Evolutionary conservation across 2,797 vertebrate species (phyloP).

Genomic region (Diplodus puntazzo): DNA sequence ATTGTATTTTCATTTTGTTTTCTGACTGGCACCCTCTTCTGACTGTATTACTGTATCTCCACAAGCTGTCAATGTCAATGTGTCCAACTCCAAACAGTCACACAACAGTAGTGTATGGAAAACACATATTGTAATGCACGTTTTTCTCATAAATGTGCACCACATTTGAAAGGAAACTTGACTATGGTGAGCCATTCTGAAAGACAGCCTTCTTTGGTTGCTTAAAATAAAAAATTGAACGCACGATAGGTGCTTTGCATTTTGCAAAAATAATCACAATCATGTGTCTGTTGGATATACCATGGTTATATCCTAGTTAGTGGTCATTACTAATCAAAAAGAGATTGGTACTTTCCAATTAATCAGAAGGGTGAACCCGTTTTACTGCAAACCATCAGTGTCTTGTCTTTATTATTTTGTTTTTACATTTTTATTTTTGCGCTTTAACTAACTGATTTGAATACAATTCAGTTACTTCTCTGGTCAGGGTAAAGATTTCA

Average conservation of each 20-base stretch:
- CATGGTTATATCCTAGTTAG: background rate
- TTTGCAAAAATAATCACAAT: background rate
- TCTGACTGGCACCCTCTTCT: too few species aligned
- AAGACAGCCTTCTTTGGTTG: background rate
- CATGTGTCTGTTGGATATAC: background rate
- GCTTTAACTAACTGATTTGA: background rate
- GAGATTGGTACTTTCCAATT: constrained; percentile 1
- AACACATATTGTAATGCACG: background rate
- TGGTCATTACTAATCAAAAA: constrained; percentile 2
- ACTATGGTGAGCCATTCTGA: background rate
- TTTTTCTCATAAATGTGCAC: background rate
- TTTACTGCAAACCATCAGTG: background rate
- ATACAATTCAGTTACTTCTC: background rate
- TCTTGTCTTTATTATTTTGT: background rate
- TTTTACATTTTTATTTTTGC: background rate
- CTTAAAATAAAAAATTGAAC: background rate
- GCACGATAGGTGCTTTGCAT: background rate
- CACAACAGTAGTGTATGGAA: too few species aligned
- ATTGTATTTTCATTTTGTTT: too few species aligned
- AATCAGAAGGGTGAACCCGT: background rate
- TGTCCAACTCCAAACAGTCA: too few species aligned
- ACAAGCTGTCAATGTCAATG: too few species aligned
- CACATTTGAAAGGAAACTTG: background rate
- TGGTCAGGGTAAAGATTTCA: too few species aligned
- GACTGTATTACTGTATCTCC: too few species aligned